Evolutionary conservation across 2,888 invertebrate species (phyloP).

Genomic region (Eulithis testata): DNA sequence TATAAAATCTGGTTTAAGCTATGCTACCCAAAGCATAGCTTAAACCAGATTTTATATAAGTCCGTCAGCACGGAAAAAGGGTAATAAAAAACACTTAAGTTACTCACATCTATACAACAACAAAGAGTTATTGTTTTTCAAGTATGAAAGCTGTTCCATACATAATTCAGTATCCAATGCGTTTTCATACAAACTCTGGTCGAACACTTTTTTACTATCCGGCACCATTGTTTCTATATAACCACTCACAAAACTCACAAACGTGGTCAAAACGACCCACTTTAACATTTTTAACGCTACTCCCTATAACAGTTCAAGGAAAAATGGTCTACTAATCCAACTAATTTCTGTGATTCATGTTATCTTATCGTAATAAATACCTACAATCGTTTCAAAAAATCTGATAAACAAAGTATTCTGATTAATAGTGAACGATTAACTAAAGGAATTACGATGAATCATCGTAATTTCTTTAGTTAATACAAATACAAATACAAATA

Average conservation of each 20-base stretch:
- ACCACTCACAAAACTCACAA: conserved; percentile 34
- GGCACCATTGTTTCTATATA: conserved; percentile 43
- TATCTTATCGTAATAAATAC: conserved; percentile 32
- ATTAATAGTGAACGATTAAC: conserved; percentile 1
- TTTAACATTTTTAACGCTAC: conserved; percentile 25
- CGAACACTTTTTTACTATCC: conserved; percentile 52
- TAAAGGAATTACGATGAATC: neutral
- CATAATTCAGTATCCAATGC: conserved; percentile 64
- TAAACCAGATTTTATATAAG: no score
- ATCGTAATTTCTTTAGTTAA: no score
- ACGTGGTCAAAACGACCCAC: conserved; percentile 24
- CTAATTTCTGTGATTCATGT: conserved; percentile 34
- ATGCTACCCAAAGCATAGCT: no score
- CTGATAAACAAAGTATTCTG: conserved; percentile 10
- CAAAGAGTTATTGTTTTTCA: conserved; percentile 48
- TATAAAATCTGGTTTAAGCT: no score
- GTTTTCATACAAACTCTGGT: conserved; percentile 59
- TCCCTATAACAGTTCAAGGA: neutral
- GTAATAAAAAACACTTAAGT: neutral
- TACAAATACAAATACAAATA: no score
- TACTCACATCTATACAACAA: conserved; percentile 64
- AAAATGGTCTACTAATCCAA: conserved; percentile 14
- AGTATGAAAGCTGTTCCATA: conserved; percentile 57
- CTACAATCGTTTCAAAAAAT: conserved; percentile 9
- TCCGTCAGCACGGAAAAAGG: neutral